Evolutionary conservation across 2,113 vertebrate genomes (phyloP).

Genomic region (Protomyctophum bolini): DNA sequence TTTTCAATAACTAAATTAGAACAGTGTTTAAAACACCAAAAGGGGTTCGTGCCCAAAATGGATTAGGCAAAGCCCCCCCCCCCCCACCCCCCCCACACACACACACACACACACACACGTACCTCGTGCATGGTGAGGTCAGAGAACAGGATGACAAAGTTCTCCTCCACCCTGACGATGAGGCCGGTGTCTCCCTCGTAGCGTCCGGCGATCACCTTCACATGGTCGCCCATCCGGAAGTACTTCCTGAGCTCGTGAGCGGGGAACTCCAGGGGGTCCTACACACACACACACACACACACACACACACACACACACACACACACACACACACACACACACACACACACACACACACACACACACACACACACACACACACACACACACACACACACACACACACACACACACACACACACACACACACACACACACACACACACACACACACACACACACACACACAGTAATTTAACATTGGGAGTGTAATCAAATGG

Average conservation of each 20-base stretch:
- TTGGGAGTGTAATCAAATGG: too few relatives aligned
- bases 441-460: too few relatives aligned
- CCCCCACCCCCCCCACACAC: too few relatives aligned
- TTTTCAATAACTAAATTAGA: too few relatives aligned
- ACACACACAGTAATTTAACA: too few relatives aligned
- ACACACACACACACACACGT: slow-evolving; percentile 10
- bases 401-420: neutral
- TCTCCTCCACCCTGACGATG: slow-evolving; percentile 95
- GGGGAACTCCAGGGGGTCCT: slow-evolving; percentile 96
- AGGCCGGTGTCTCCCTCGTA: slow-evolving; percentile 95
- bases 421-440: too few relatives aligned
- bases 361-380: neutral
- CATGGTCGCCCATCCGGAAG: slow-evolving; percentile 97
- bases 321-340: neutral
- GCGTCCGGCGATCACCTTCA: slow-evolving; percentile 93
- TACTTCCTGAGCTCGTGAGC: slow-evolving; percentile 93
- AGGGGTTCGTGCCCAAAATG: too few relatives aligned
- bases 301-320: neutral
- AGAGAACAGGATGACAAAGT: slow-evolving; percentile 95
- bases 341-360: accelerated
- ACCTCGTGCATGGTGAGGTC: slow-evolving; percentile 97
- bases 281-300: accelerated
- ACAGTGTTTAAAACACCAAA: too few relatives aligned
- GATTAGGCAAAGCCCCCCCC: too few relatives aligned
- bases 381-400: accelerated